Base-by-base conservation (phyloP, 2,888 invertebrate genomes). In the Chloromyia formosa region DNA sequence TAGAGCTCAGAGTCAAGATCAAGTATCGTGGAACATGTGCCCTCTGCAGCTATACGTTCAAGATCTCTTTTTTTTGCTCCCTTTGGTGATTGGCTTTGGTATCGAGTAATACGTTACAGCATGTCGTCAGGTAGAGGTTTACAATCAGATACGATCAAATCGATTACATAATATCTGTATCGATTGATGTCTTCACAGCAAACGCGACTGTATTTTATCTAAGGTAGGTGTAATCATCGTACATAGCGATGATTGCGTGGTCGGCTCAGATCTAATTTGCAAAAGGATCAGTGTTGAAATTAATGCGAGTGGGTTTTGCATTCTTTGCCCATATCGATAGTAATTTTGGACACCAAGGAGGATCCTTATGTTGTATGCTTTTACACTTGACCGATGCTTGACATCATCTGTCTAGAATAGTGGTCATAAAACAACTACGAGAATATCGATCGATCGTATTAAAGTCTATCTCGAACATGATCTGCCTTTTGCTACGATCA, bases 81-180 rank as follows among this genome's bases (percentile, higher is more conserved):
- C n/a, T 40, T 9, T 27, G 42, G 16, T n/a, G 20, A 10, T 14
- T 16, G 12, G 18, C 40, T 42, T 62, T 12, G 49, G 45, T 66
- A 45, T 66, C 66, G 23, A 16, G 69, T 18, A 56, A 56, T 69
- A 69, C 56, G 16, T 69, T 45, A 54, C 56, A 16, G 16, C 54
- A 53, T 54, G 54, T 54, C 69, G 27, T 54, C 69, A 56, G 69
- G 35, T 56, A 4, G 7, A 54, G 56, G 35, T 45, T 66, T 66
- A 23, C 53, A 69, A 35, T 54, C 40, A 69, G 69, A 53, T 53
- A 56, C 69, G 35, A 69, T 54, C 54, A 27, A 69, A 69, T 56
- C 54, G 69, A 69, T 69, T 69, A 69, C 69, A 69, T 69, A 69
- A 69, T 69, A 69, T 69, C 45, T 66, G 66, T 66, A 66, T 66